phyloP scores from a whole-genome alignment of 2,113 vertebrate genomes.

The Acrocephalus kingi region DNA sequence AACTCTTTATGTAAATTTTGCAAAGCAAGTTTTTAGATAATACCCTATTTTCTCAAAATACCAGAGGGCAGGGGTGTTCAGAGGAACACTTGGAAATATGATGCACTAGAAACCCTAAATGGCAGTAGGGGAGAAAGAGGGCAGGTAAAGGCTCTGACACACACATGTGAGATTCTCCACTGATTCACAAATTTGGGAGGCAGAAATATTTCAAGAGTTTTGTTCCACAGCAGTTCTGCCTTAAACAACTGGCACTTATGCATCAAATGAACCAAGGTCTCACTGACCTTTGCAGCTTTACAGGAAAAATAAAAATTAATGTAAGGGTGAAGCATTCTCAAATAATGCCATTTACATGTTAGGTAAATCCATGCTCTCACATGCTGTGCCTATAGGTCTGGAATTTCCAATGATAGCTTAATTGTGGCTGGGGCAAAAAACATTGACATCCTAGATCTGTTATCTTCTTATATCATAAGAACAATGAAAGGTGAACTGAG shows the following conservation, averaged over 20 bases:
- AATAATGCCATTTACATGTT: conserved; percentile 6
- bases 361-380: conserved; percentile 24
- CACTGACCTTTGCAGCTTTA: conserved; percentile 9
- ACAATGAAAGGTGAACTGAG: not conserved
- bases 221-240: not conserved
- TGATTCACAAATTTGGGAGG: not conserved
- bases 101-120: not conserved
- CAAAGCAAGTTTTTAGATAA: not conserved
- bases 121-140: not conserved
- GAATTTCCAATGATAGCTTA: not conserved
- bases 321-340: conserved; percentile 9
- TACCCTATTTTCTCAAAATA: not conserved
- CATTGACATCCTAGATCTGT: not conserved
- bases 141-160: not conserved
- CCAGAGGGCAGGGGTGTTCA: not conserved
- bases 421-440: not conserved
- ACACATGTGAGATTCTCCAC: not conserved
- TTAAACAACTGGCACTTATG: not conserved
- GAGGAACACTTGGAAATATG: not conserved
- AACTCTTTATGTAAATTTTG: not conserved
- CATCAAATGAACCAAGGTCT: conserved; percentile 48
- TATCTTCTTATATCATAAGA: not conserved
- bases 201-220: not conserved
- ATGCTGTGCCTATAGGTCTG: not conserved
- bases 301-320: conserved; percentile 24